Evolutionary conservation across 2,113 vertebrate genomes (phyloP).

Genomic region (Pseudois nayaur): DNA sequence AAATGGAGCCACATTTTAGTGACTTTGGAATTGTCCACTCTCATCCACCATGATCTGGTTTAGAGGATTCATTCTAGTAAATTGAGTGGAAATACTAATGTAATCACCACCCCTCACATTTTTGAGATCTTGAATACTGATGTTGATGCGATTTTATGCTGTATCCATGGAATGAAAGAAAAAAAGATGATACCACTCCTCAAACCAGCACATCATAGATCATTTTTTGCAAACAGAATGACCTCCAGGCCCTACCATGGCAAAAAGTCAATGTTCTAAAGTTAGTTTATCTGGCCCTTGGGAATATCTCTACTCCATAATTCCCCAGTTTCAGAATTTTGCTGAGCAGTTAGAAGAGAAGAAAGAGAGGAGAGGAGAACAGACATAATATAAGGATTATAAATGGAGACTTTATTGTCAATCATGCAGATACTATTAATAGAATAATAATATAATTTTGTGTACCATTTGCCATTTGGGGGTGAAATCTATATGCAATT

Average conservation of each 20-base stretch:
- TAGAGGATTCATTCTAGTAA: not conserved
- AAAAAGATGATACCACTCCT: not conserved
- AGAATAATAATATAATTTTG: not conserved
- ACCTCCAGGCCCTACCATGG: accelerated
- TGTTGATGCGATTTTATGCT: not conserved
- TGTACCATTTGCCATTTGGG: not conserved
- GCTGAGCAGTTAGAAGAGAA: not conserved
- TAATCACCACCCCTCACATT: not conserved
- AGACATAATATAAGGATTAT: too few relatives aligned
- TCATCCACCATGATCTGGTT: not conserved
- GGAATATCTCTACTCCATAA: not conserved
- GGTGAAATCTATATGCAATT: not conserved
- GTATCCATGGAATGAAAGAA: too few relatives aligned
- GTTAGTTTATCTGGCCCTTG: not conserved
- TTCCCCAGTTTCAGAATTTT: not conserved
- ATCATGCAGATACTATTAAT: not conserved
- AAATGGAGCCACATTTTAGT: not conserved
- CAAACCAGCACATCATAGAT: not conserved
- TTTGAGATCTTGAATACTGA: not conserved
- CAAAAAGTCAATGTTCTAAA: not conserved
- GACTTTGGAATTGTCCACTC: not conserved
- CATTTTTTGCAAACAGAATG: not conserved
- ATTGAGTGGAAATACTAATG: not conserved
- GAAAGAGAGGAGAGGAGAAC: not conserved
- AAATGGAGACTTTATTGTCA: not conserved